Percentiles rank a stretch among this genome's conserved stretches.
These are phyloP conservation scores for Dicentrarchus labrax DNA, from an alignment of 2,113 vertebrate species.

Conservation along the genomic window DNA sequence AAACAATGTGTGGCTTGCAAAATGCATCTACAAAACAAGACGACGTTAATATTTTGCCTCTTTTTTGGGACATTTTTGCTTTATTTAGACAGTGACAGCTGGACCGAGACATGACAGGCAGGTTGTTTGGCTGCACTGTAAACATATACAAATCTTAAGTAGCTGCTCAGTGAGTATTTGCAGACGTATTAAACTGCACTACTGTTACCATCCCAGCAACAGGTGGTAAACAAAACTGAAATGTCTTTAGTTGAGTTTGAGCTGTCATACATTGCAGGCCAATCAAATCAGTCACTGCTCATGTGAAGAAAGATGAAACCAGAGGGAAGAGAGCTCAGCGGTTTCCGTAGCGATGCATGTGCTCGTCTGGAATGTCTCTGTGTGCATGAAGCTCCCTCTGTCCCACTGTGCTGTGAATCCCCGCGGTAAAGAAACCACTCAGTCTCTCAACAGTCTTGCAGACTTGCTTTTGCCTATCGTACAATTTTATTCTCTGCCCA, in stretches of 20 bases:
- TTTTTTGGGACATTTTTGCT: too few species aligned
- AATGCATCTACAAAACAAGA: neutral
- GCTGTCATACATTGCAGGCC: neutral
- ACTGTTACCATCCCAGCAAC: neutral
- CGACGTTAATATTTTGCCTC: accelerated
- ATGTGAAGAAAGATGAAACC: conserved; percentile 23
- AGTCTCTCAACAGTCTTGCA: conserved; percentile 33
- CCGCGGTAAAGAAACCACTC: conserved; percentile 48
- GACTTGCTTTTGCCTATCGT: conserved; percentile 36
- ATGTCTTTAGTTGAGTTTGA: neutral
- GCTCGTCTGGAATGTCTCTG: conserved; percentile 58
- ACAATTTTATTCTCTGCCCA: conserved; percentile 47
- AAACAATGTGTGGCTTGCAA: neutral
- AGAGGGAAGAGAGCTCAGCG: neutral
- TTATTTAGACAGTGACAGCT: too few species aligned
- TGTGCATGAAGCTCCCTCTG: conserved; percentile 3
- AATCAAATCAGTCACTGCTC: conserved; percentile 21
- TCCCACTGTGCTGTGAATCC: conserved; percentile 47
- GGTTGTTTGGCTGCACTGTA: neutral
- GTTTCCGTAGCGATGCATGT: conserved; percentile 57
- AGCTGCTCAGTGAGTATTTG: neutral
- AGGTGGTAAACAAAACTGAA: neutral
- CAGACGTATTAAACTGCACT: neutral
- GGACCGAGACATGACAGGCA: too few species aligned
- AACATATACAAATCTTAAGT: neutral